Evolutionary conservation across 2,888 invertebrate species (phyloP), one percentile per base, ranked within the genome.

Genomic region (Meiosimyza decipiens): DNA sequence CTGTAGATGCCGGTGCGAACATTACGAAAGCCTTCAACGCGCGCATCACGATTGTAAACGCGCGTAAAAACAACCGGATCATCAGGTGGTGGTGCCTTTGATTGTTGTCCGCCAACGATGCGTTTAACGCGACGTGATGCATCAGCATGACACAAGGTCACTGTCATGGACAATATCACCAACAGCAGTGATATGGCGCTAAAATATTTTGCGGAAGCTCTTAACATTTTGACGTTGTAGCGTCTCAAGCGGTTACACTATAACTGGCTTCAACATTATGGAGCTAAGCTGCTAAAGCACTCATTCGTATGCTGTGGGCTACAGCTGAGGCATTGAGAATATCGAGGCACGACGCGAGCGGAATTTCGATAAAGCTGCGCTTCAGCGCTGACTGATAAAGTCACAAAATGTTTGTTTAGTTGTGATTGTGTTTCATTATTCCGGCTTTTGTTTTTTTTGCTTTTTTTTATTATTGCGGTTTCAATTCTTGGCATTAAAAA

Each of bases 41-140:
- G 89, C 0, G 92, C 91, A 78, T 91, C 89, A 59, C 89, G 89
- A 55, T 91, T 91, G 71, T 90, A 89, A 78, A 89, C 89, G 77
- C 91, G 90, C 0, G 91, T 89, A 81, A 91, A 92, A 0, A 93
- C 90, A 1, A 91, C 91, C 0, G 94, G 93, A 76, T 93, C 92
- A 81, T 92, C 93, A 7, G 90, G 89, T 62, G 92, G 91, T 0
- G 94, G 93, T 3, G 90, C 86, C 49, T 90, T 89, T 0, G 93
- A 91, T 0, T 89, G 89, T 6, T 83, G 86, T 0, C 94, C 94
- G 0, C 94, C 94, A 3, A 94, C 92, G 80, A 94, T 91, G 49
- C 87, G 83, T 75, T 86, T 86, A 1, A 86, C 81, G 5, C 87
- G 82, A 12, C 70, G 40, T 9, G 15, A 2, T 33, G 57, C n/a